Percentiles rank a stretch among this genome's conserved stretches.
Evolutionary conservation across 1,140 invertebrate genomes (phyloP).

Genomic region (Halictus rubicundus): DNA sequence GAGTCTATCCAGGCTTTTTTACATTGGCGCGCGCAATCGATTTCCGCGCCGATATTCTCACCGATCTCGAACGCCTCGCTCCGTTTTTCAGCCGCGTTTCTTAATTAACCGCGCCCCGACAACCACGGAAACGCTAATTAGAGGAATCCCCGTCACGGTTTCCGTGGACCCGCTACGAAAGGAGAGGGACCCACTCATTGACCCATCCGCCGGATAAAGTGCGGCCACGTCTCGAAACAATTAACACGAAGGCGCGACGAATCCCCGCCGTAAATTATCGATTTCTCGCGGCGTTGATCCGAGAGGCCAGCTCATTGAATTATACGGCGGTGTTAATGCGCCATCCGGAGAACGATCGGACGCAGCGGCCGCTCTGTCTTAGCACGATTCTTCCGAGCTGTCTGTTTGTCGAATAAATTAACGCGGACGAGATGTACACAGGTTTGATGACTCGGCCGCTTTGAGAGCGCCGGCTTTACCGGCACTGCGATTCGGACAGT

Average conservation of each 20-base stretch:
- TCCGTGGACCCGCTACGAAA: neutral
- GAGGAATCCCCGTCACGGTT: neutral
- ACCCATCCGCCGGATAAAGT: conserved; percentile 1
- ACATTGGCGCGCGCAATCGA: too few relatives aligned
- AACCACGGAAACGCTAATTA: neutral
- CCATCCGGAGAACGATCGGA: neutral
- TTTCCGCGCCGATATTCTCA: too few relatives aligned
- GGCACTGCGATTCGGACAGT: too few relatives aligned
- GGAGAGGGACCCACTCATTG: conserved; percentile 10
- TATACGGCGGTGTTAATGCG: conserved; percentile 1
- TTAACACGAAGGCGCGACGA: conserved; percentile 39
- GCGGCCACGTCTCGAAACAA: conserved; percentile 20
- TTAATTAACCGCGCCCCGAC: neutral
- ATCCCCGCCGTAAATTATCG: conserved; percentile 34
- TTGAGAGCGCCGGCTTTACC: too few relatives aligned
- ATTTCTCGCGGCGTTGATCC: conserved; percentile 25
- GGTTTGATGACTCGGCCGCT: too few relatives aligned
- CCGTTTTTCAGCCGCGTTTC: neutral
- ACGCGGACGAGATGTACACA: neutral
- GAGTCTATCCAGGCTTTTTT: too few relatives aligned
- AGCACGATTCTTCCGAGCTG: neutral
- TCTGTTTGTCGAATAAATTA: conserved; percentile 34
- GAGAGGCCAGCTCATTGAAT: conserved; percentile 25
- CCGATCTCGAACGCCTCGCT: too few relatives aligned
- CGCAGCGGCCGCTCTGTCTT: neutral